phyloP scores from a whole-genome alignment of 2,888 invertebrate species.

The Fissipunctia ypsillon region DNA sequence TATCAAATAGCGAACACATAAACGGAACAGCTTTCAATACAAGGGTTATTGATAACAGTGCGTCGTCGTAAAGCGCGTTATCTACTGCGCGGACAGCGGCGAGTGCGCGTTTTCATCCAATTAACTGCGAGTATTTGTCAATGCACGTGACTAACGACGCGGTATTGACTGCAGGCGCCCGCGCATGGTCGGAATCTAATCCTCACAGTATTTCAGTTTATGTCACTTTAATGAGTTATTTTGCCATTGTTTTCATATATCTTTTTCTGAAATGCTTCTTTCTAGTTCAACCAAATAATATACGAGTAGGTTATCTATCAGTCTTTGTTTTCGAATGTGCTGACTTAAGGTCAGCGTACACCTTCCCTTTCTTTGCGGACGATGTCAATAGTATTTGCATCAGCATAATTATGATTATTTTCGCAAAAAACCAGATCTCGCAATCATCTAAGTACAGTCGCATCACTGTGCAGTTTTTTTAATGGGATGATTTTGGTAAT shows the following conservation, averaged over 20 bases:
- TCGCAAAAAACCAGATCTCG: too few species aligned
- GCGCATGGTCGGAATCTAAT: constrained; percentile 64
- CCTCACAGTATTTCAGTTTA: constrained; percentile 52
- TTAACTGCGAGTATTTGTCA: constrained; percentile 84
- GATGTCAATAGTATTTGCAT: background rate
- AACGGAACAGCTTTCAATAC: constrained; percentile 78
- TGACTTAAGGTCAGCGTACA: background rate
- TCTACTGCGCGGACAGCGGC: constrained; percentile 79
- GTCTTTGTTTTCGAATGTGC: background rate
- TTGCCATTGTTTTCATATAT: constrained; percentile 18
- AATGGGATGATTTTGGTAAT: background rate
- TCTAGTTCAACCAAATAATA: background rate
- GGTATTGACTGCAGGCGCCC: constrained; percentile 70
- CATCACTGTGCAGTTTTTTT: background rate
- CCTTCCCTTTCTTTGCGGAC: background rate
- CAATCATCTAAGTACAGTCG: background rate
- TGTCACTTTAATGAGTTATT: constrained; percentile 12
- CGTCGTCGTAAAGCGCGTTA: constrained; percentile 82
- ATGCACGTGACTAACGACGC: constrained; percentile 77
- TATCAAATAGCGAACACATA: constrained; percentile 65
- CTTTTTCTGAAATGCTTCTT: background rate
- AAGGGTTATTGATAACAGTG: constrained; percentile 81
- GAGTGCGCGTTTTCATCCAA: constrained; percentile 79
- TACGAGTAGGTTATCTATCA: too few species aligned
- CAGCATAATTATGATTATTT: background rate